Evolutionary conservation across 2,888 invertebrate species (phyloP), one percentile per base, ranked within the genome.

Genomic region (Papilio protenor): DNA sequence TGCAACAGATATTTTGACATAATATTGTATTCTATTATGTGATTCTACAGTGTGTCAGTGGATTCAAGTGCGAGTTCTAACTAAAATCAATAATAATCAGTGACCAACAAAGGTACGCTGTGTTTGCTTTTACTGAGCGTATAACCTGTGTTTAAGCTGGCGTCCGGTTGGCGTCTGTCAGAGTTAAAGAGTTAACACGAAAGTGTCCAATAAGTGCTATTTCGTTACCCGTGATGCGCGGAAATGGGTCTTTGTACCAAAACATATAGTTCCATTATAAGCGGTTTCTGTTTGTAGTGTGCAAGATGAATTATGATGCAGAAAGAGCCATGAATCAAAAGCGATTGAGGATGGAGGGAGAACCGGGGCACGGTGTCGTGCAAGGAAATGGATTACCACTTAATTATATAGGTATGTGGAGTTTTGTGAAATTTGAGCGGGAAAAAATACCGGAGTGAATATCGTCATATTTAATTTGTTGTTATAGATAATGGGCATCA

Each of bases 31-130:
- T 87, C 84, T 92, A 94, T 91, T 94, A 95, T 94, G 94, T 91
- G 89, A 90, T 90, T 90, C 90, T 89, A 89, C 87, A 91, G 87
- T 83, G 88, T 86, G 82, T 88, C 88, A 87, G 90, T 91, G 89
- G 89, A 89, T 91, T 87, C 88, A 89, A 91, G 93, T 94, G 91
- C 89, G 90, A 91, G 88, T 91, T 91, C 89, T 89, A 90, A 92
- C 91, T 94, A 94, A 95, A 94, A 95, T 95, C 95, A 92, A 95
- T 95, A 95, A 91, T 91, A 94, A 93, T 92, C 94, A 90, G 90
- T 91, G 92, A 91, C 91, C 92, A 94, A 94, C 94, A 95, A 95
- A 95, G 95, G 95, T 95, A 95, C 94, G 94, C 95, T 95, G 90
- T 94, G 94, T 94, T 94, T 93, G 94, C 92, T 91, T 92, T 92